phyloP scores from a whole-genome alignment of 2,113 vertebrate species.

The Lophochroa leadbeateri region DNA sequence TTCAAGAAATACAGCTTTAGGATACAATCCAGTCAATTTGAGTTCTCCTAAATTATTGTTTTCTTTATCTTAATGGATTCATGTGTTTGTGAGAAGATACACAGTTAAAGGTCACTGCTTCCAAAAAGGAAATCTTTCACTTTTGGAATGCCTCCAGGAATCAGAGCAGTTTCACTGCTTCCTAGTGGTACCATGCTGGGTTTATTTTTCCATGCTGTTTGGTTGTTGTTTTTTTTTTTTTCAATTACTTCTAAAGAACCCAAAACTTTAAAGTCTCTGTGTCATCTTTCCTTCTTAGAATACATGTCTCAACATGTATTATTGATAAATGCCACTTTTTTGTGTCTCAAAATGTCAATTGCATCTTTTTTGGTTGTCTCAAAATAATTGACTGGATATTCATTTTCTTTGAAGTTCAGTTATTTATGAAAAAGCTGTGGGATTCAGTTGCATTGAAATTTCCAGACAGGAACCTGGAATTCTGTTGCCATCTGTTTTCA shows the following conservation, averaged over 20 bases:
- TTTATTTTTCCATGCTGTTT: rapidly evolving
- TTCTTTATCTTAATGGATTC: neutral
- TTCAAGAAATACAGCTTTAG: neutral
- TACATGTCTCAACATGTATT: constrained; percentile 18
- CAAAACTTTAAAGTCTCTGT: neutral
- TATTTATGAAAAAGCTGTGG: neutral
- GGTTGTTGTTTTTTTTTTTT: neutral
- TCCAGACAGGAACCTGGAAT: neutral
- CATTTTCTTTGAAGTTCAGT: neutral
- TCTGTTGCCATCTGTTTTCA: neutral
- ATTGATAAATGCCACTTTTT: constrained; percentile 57
- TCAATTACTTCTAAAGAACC: neutral
- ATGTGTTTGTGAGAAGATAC: neutral
- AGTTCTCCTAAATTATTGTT: neutral
- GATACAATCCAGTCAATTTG: neutral
- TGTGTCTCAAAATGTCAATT: neutral
- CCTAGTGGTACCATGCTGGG: neutral
- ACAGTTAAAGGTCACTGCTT: neutral
- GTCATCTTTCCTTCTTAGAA: neutral
- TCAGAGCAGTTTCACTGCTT: neutral
- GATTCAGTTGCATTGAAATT: neutral
- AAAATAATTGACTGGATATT: neutral
- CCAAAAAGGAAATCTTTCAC: neutral
- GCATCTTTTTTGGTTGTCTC: neutral
- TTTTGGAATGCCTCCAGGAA: neutral